Conservation (phyloP, 1,140 invertebrate species). For the Druon quercuslanigerum region DNA sequence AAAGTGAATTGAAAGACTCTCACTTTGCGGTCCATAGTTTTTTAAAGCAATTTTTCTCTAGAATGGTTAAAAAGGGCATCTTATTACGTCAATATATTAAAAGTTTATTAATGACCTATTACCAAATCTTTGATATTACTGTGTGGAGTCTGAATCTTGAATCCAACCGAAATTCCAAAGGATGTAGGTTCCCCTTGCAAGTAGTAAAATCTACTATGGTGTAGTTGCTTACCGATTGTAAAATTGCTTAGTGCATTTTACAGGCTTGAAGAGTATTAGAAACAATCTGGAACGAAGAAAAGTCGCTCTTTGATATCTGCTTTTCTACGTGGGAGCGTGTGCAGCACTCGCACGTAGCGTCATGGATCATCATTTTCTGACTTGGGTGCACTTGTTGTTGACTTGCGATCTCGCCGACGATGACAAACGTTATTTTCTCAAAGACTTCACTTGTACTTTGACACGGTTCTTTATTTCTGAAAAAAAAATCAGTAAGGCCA, state of each 20-base stretch:
- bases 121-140: too few species aligned
- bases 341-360: conserved; percentile 54
- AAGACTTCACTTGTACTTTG: conserved; percentile 29
- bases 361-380: conserved; percentile 40
- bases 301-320: conserved; percentile 39
- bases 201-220: not conserved
- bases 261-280: conserved; percentile 62
- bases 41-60: too few species aligned
- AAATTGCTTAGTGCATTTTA: conserved; percentile 59
- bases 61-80: too few species aligned
- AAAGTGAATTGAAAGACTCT: too few species aligned
- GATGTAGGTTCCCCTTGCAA: not conserved
- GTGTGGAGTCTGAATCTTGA: too few species aligned
- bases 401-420: not conserved
- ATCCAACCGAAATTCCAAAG: too few species aligned
- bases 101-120: too few species aligned
- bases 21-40: too few species aligned
- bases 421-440: conserved; percentile 33
- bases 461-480: conserved; percentile 54
- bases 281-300: conserved; percentile 44
- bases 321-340: conserved; percentile 46
- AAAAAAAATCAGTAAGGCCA: conserved; percentile 17
- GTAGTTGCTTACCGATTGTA: conserved; percentile 59
- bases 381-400: not conserved
- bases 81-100: too few species aligned